Percentiles rank a stretch among this genome's conserved stretches.
phyloP scores from a whole-genome alignment of 2,888 invertebrate genomes.

The Molorchus minor region DNA sequence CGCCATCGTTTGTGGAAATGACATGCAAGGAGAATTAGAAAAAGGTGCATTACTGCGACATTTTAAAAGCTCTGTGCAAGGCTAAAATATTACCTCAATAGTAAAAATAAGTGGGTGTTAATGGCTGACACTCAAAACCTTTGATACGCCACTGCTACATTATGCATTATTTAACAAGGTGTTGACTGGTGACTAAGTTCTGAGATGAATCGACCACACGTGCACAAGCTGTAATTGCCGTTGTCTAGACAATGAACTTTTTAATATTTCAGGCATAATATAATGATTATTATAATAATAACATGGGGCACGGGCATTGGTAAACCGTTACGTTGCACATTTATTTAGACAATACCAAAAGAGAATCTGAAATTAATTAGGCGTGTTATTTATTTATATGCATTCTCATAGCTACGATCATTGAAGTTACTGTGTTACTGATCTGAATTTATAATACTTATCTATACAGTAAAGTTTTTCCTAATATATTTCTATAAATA shows the following conservation, averaged over 20 bases:
- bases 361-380: background rate
- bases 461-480: too few species aligned
- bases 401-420: too few species aligned
- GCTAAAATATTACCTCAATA: background rate
- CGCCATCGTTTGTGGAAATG: background rate
- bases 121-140: background rate
- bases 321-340: background rate
- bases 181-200: conserved; percentile 22
- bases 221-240: conserved; percentile 20
- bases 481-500: too few species aligned
- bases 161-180: conserved; percentile 22
- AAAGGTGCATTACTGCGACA: background rate
- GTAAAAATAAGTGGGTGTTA: background rate
- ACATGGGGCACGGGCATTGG: background rate
- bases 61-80: background rate
- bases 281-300: conserved; percentile 9
- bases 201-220: conserved; percentile 20
- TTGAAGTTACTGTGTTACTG: too few species aligned
- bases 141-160: conserved; percentile 6
- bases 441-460: too few species aligned
- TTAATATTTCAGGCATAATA: conserved; percentile 18
- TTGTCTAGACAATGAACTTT: conserved; percentile 24
- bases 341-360: background rate
- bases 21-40: background rate
- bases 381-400: background rate